Base-by-base conservation (phyloP, 2,113 vertebrate genomes). In the Stegostoma tigrinum region DNA sequence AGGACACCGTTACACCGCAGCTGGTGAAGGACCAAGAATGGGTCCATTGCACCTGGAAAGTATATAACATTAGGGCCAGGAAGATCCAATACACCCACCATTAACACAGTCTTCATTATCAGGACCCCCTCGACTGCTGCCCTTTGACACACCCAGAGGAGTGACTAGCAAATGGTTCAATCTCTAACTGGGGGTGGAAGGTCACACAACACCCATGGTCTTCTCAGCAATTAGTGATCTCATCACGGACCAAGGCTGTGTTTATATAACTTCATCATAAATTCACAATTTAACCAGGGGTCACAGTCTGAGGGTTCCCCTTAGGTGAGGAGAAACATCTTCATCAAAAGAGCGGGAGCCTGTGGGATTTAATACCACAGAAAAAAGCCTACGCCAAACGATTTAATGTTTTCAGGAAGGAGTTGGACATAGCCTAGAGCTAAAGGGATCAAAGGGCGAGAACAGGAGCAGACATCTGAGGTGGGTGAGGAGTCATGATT, bases 1-100 rank as follows among this genome's bases (percentile, higher is more conserved):
- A 98, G 97, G 45, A 98, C 98, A 27, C 98, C 98, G 30, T 98
- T 98, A 96, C 98, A 98, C 91, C 98, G 97, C 21, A 98, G 97
- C 97, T 98, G 98, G 96, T 98, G 98, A 95, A 98, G 97, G 96
- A 98, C 98, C 96, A 98, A 7, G 96, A 98, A 98, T 2, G 98
- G 95, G 87, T 98, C 98, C 96, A 98, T 98, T 96, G 98, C 97
- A 87, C 98, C 98, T 98, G 55, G 68, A 95, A 52, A 83, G 15
- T 95, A 5, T 48, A 75, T 70, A 95, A 2, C 3, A 80, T 48
- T 0, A 66, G 34, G 34, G 19, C 7, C 89, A 64, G 64, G 38
- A 6, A n/a, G 61, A n/a, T 17, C n/a, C 38, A 17, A 34, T 14
- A 0, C 17, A 42, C n/a, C n/a, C 52, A 24, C 12, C 48, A 19